Evolutionary conservation across 92 coral and sea anemone species (phyloP).

Genomic region (Epizoanthus fatuus): DNA sequence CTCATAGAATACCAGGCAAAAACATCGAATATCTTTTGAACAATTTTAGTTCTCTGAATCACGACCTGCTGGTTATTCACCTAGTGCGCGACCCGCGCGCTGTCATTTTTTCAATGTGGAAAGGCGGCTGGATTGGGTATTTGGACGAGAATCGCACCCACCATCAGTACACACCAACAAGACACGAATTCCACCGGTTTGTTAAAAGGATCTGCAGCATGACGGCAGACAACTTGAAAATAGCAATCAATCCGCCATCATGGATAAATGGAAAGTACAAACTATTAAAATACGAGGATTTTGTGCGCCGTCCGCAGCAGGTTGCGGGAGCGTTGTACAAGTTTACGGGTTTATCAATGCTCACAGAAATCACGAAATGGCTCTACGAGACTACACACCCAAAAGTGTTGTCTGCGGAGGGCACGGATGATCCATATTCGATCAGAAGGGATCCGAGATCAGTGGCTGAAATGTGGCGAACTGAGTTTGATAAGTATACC

Average conservation of each 20-base stretch:
- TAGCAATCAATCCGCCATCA: neutral
- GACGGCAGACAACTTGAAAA: slow-evolving; percentile 6
- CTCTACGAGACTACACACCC: slow-evolving; percentile 35
- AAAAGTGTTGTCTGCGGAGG: neutral
- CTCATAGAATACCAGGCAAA: slow-evolving; percentile 29
- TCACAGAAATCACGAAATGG: slow-evolving; percentile 23
- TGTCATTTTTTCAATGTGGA: slow-evolving; percentile 37
- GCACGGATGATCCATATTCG: slow-evolving; percentile 22
- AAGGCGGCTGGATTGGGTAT: slow-evolving; percentile 19
- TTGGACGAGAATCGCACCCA: neutral
- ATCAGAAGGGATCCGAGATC: slow-evolving; percentile 11
- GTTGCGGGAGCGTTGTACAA: slow-evolving; percentile 12
- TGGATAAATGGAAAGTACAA: neutral
- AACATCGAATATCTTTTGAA: slow-evolving; percentile 1
- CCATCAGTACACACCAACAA: slow-evolving; percentile 9
- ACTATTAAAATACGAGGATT: slow-evolving; percentile 25
- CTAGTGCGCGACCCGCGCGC: slow-evolving; percentile 37
- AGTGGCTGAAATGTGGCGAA: slow-evolving; percentile 17
- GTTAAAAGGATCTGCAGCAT: slow-evolving; percentile 27
- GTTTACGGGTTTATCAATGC: slow-evolving; percentile 9
- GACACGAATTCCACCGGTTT: slow-evolving; percentile 19
- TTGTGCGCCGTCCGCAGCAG: slow-evolving; percentile 22
- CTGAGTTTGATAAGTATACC: slow-evolving; percentile 15
- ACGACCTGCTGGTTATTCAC: slow-evolving; percentile 26
- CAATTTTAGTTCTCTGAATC: slow-evolving; percentile 6